Evolutionary conservation across 92 coral and sea anemone genomes (phyloP), one percentile per base, ranked within the genome.

Genomic region (Umimayanthus kanabou): DNA sequence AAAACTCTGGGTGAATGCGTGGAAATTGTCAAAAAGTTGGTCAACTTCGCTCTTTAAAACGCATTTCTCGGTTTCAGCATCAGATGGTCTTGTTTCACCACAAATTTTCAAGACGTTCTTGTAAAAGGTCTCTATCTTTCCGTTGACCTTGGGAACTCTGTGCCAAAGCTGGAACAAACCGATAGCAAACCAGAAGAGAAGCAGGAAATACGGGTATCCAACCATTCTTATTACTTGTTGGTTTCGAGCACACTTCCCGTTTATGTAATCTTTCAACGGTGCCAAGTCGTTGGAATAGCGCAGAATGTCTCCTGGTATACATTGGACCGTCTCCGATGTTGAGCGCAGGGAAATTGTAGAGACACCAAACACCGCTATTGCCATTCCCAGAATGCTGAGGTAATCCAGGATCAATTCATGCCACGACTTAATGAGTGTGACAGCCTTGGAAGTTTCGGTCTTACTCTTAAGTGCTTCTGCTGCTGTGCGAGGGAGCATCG

Each of bases 301-400:
- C 76, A 9, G 39, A 5, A 71, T 28, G 33, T 71, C 37, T 30
- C 18, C 40, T 10, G 76, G 76, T 16, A 71, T 30, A 71, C 76
- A 71, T 23, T 71, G 76, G 20, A 71, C 76, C 20, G 20, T 28
- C 39, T 71, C 76, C 6, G 76, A 18, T 10, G 40, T 30, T 26
- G 76, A 28, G 16, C 39, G 29, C 39, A 71, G 20, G 8, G 76
- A 71, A 4, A 71, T 28, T 26, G 39, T 26, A 20, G 29, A 71
- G 39, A 71, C 40, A 26, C 76, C 76, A 28, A 71, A 71, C 20
- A 30, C 76, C 29, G 37, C 76, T 26, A 1, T 70, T 3, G 39
- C 75, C 75, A 70, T 25, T 70, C 75, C 75, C 15, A 70, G 39
- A 70, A 71, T 71, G 76, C 76, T 30, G 76, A 71, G 39, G 39